phyloP scores from a whole-genome alignment of 2,888 invertebrate genomes.

The Cordilura impudica region DNA sequence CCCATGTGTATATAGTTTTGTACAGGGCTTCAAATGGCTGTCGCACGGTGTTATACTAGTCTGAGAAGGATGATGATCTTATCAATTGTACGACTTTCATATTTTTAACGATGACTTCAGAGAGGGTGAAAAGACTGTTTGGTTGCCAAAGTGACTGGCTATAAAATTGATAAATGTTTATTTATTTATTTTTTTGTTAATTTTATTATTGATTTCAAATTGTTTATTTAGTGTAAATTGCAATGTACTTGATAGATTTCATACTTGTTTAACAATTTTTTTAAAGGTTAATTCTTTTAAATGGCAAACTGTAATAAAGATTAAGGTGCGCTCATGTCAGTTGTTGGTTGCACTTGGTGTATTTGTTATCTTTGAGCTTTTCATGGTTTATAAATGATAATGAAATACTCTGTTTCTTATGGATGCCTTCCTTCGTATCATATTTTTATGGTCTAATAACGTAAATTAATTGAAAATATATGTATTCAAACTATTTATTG shows the following conservation, averaged over 20 bases:
- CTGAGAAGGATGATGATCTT: neutral
- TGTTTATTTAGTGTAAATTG: constrained; percentile 34
- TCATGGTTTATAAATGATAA: neutral
- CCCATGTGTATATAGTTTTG: too few relatives aligned
- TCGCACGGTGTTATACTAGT: too few relatives aligned
- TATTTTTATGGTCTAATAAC: neutral
- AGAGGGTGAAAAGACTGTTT: neutral
- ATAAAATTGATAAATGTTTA: neutral
- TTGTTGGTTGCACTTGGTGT: neutral
- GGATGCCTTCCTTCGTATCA: neutral
- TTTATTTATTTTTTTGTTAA: too few relatives aligned
- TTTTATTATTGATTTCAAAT: constrained; percentile 13
- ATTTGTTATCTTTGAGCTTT: too few relatives aligned
- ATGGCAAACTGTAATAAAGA: constrained; percentile 6
- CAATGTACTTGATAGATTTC: constrained; percentile 23
- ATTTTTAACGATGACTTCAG: neutral
- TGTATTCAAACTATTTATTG: neutral
- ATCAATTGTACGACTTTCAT: neutral
- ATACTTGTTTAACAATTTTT: neutral
- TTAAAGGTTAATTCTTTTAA: neutral
- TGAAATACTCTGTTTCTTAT: neutral
- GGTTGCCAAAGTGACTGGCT: neutral
- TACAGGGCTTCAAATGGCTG: too few relatives aligned
- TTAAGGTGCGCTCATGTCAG: neutral
- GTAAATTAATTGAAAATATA: neutral